phyloP scores from a whole-genome alignment of 2,797 vertebrate genomes.

The Gymnocypris eckloni region DNA sequence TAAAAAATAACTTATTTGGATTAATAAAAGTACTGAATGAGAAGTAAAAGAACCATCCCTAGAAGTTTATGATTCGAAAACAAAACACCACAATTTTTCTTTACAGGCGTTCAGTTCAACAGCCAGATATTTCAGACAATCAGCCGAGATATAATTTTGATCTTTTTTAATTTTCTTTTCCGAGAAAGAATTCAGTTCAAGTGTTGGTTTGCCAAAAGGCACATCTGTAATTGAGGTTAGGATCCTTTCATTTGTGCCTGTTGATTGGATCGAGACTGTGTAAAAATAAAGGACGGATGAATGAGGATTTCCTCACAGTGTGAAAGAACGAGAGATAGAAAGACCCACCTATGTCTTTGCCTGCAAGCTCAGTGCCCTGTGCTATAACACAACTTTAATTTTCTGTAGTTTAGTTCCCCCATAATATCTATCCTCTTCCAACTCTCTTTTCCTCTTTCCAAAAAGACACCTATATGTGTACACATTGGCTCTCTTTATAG shows the following conservation, averaged over 20 bases:
- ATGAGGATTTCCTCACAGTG: constrained; percentile 1
- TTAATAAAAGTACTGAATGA: neutral
- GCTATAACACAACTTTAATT: constrained; percentile 44
- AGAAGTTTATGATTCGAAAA: neutral
- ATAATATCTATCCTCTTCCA: constrained; percentile 64
- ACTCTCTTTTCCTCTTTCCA: constrained; percentile 22
- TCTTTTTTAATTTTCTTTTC: neutral
- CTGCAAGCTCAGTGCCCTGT: constrained; percentile 21
- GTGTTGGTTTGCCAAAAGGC: constrained; percentile 18
- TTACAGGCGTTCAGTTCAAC: neutral
- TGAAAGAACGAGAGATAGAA: constrained; percentile 3
- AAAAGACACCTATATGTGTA: constrained; percentile 11
- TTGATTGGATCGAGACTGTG: constrained; percentile 27
- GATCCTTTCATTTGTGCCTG: constrained; percentile 40
- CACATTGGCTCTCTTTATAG: neutral
- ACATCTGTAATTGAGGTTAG: constrained; percentile 35
- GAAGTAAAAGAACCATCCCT: neutral
- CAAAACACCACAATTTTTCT: neutral
- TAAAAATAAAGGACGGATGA: constrained; percentile 43
- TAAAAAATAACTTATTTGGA: neutral
- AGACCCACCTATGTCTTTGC: constrained; percentile 21
- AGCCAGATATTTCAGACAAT: neutral
- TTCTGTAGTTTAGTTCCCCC: constrained; percentile 60
- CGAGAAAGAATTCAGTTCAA: constrained; percentile 3
- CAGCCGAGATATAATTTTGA: neutral